Base-by-base conservation (phyloP, 2,797 vertebrate genomes). In the Sebastes flavidus region DNA sequence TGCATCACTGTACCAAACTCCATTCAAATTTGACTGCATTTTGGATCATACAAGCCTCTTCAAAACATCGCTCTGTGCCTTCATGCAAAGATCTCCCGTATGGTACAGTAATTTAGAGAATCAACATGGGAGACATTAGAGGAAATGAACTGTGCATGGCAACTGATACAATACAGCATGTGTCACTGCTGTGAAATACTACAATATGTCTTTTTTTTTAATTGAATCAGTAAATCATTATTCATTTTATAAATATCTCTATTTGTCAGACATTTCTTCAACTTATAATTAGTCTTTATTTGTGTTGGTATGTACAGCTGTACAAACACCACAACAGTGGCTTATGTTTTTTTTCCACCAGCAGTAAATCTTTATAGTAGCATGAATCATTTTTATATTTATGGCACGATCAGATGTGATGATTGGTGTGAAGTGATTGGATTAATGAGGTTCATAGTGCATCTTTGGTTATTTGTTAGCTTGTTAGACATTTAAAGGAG, bases 381-480 rank as follows among this genome's bases (percentile, higher is more conserved):
- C 3, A 54, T 63, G 20, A 42, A 55, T 74, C 4, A 1, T 0
- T 55, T 68, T 25, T 34, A 36, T 29, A 58, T 78, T 83, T 49
- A 72, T 78, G 66, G 27, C 52, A 38, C 24, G n/a, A 34, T 63
- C 5, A 32, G 56, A 72, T 59, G 3, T 54, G 27, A 52, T 36
- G 12, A 73, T 14, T 22, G 36, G 36, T 36, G n/a, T 60, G 2
- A 70, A 76, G 36, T 14, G 25, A 68, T 30, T 32, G 8, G 20
- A 77, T 70, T 62, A 72, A 6, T 66, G 36, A 70, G 66, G 58
- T 69, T 84, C 65, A 82, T 11, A 38, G 63, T 71, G 36, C 54
- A 77, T 63, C 14, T 73, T 8, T 76, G 67, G 14, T 42, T 69
- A 66, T 65, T 36, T 54, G 2, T 14, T 29, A 59, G 38, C 22